These are phyloP conservation scores for Listronotus oregonensis DNA, from an alignment of 1,140 invertebrate genomes.

Conservation along the genomic window DNA sequence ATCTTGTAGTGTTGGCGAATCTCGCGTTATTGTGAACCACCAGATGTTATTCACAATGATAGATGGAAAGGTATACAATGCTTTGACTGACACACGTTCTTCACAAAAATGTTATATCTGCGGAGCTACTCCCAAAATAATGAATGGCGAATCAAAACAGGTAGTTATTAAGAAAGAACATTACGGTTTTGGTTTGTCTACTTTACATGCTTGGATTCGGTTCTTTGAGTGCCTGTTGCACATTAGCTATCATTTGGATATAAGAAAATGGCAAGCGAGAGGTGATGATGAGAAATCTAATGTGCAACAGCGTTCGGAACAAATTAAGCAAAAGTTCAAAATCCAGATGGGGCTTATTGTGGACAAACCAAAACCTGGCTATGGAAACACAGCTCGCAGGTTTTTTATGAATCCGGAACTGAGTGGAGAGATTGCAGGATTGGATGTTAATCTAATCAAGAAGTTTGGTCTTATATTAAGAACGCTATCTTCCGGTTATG, in stretches of 20 bases:
- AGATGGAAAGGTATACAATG: conserved; percentile 50
- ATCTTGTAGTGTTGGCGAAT: background rate
- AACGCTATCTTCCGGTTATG: too few species aligned
- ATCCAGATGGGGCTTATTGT: conserved; percentile 43
- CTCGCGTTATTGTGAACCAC: conserved; percentile 22
- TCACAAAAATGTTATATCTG: conserved; percentile 42
- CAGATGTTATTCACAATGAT: conserved; percentile 47
- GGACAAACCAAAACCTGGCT: conserved; percentile 51
- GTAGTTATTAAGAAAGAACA: background rate
- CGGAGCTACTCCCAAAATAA: conserved; percentile 29
- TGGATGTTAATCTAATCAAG: too few species aligned
- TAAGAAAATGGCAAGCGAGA: conserved; percentile 43
- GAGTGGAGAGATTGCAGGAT: too few species aligned
- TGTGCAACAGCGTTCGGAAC: conserved; percentile 24
- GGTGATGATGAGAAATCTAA: conserved; percentile 33
- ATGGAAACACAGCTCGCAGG: conserved; percentile 53
- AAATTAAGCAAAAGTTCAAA: conserved; percentile 37
- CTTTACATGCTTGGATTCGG: conserved; percentile 2
- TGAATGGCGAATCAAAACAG: background rate
- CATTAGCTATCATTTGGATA: conserved; percentile 38
- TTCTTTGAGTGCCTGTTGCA: conserved; percentile 25
- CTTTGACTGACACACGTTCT: conserved; percentile 41
- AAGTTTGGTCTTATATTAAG: too few species aligned
- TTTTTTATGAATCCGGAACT: conserved; percentile 43
- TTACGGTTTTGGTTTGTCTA: conserved; percentile 4